Base-by-base conservation (phyloP, 37 sponge, comb jelly and placozoan species). In the Diacarnus erythraeanus region DNA sequence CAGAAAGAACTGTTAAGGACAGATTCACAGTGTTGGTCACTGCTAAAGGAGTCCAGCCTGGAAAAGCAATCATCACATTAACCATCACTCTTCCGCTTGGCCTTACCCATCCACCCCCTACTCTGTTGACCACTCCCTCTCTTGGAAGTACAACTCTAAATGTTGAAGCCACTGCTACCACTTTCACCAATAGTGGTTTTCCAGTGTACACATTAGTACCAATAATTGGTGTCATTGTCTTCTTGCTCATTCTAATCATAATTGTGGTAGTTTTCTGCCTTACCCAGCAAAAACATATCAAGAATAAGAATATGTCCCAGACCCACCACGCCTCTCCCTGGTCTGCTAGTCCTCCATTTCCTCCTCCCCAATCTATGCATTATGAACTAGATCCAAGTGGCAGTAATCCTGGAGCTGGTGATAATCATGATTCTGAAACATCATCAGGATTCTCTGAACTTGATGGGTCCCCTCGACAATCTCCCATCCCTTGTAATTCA, bases 141-240 rank as follows among this genome's bases (percentile, higher is more conserved):
- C 20, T 59, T 22, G 23, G 39, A 29, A 38, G 1, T 4, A 35
- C 22, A 38, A 3, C 41, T 21, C 42, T 38, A 29, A 20, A 3
- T 27, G 9, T 57, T 54, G 29, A 17, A n/a, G 5, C 56, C 23
- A 9, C 20, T 35, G 2, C 69, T 18, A 57, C 47, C 17, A 41
- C 56, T 1, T 17, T 6, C 35, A 83, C 57, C 0, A 31, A 64
- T 5, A 9, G 3, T 34, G 42, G 57, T 3, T 86, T 86, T 59
- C 80, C 87, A 15, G 8, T 75, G 66, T 79, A 75, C 42, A 59
- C 80, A 54, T 69, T 86, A 42, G 76, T 86, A 0, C 87, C 87
- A n/a, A 80, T 86, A 33, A n/a, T 79, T 26, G 87, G 87, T 1
- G 42, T 80, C 9, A 30, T 80, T 25, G 17, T 75, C 41, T 27